Conservation (phyloP, 2,113 vertebrate genomes). For the Hymenochirus boettgeri region DNA sequence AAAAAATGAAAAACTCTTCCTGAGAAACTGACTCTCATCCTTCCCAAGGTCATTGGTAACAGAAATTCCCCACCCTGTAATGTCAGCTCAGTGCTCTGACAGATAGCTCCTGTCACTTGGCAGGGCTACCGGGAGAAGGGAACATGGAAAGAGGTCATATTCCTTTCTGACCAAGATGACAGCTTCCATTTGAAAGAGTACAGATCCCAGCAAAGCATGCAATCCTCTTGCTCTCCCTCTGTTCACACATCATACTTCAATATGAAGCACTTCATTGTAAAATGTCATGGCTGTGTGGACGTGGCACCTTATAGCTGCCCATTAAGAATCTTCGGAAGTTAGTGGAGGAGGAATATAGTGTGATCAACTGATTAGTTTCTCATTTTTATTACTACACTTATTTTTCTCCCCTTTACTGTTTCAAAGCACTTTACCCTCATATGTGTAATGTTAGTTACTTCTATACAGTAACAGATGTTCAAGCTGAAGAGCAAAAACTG, state of each 20-base stretch:
- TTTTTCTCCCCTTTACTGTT: too few relatives aligned
- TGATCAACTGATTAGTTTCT: too few relatives aligned
- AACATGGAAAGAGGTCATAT: constrained; percentile 21
- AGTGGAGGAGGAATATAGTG: too few relatives aligned
- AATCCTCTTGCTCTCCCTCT: constrained; percentile 2
- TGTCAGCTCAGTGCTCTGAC: constrained; percentile 27
- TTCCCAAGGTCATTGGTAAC: constrained; percentile 33
- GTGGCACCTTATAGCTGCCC: constrained; percentile 3
- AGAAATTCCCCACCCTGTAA: constrained; percentile 37
- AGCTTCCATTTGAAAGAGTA: constrained; percentile 28
- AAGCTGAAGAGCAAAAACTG: too few relatives aligned
- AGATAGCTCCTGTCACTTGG: constrained; percentile 24
- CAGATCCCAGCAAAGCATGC: constrained; percentile 21
- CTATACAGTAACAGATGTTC: too few relatives aligned
- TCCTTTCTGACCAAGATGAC: constrained; percentile 18
- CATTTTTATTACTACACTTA: too few relatives aligned
- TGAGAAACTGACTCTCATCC: constrained; percentile 21
- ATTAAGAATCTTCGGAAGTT: neutral
- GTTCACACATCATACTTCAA: constrained; percentile 24
- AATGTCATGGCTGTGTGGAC: constrained; percentile 10
- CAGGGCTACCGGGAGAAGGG: constrained; percentile 1
- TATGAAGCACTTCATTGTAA: constrained; percentile 13
- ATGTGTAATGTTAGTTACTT: too few relatives aligned
- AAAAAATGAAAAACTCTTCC: constrained; percentile 10
- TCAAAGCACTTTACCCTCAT: too few relatives aligned